phyloP scores from a whole-genome alignment of 1,140 invertebrate species.

The Drosophila erecta region DNA sequence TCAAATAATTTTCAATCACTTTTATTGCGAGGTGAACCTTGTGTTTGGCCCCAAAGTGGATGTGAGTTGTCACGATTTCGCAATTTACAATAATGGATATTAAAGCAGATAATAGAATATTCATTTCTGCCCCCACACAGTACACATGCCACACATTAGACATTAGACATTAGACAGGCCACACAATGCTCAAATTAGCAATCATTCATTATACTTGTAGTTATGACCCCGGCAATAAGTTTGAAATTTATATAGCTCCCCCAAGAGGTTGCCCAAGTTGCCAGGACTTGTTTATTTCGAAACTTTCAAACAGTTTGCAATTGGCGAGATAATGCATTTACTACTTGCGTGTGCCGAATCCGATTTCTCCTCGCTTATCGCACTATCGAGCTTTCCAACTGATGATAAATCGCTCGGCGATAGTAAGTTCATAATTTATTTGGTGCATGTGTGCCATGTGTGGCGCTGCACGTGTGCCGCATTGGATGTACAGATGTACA shows the following conservation, averaged over 20 bases:
- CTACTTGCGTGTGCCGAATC: constrained; percentile 22
- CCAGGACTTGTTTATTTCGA: not conserved
- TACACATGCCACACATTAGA: too few relatives aligned
- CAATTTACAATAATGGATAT: constrained; percentile 51
- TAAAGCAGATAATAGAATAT: constrained; percentile 1
- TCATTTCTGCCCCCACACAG: too few relatives aligned
- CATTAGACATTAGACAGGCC: too few relatives aligned
- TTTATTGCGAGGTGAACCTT: not conserved
- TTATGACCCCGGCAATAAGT: not conserved
- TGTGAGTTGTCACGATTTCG: not conserved
- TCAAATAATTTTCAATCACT: constrained; percentile 12
- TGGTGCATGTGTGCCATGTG: not conserved
- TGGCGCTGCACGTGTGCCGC: not conserved
- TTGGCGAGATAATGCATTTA: constrained; percentile 1
- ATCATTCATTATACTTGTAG: too few relatives aligned
- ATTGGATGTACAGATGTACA: not conserved
- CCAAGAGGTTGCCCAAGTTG: not conserved
- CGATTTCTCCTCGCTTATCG: constrained; percentile 39
- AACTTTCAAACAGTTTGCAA: not conserved
- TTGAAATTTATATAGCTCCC: not conserved
- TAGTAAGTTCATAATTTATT: constrained; percentile 47
- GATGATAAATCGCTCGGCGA: constrained; percentile 34
- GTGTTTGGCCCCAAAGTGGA: not conserved
- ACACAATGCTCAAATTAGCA: too few relatives aligned
- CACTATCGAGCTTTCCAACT: constrained; percentile 39